A percentile compares a stretch with the other conserved stretches of the same genome.
Conservation (phyloP, 37 sponge, comb jelly and placozoan genomes). For the Dysidea cf. avara region DNA sequence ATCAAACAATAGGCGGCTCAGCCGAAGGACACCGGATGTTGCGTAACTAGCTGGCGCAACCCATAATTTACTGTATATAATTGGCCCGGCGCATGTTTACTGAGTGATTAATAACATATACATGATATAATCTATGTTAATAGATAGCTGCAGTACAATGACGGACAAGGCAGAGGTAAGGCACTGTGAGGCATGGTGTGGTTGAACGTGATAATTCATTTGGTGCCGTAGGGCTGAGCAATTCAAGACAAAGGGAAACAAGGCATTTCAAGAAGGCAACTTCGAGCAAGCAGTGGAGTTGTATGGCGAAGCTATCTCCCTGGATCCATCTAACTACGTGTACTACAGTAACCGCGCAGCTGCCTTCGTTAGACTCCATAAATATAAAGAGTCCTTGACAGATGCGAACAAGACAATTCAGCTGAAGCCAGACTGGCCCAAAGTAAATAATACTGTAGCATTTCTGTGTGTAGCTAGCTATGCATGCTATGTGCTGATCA, state of each 20-base stretch:
- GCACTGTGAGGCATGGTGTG: too few species aligned
- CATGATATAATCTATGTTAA: too few species aligned
- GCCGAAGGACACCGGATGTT: too few species aligned
- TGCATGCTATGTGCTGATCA: too few species aligned
- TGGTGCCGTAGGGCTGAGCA: constrained; percentile 26
- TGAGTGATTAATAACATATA: too few species aligned
- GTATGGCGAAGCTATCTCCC: constrained; percentile 63
- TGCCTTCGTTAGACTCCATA: constrained; percentile 46
- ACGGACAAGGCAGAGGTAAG: too few species aligned
- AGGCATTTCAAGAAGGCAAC: constrained; percentile 39
- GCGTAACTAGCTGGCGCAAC: too few species aligned
- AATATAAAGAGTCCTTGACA: constrained; percentile 44
- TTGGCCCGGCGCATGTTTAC: too few species aligned
- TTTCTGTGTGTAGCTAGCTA: too few species aligned
- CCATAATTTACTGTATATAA: too few species aligned
- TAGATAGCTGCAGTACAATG: too few species aligned
- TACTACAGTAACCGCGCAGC: constrained; percentile 81
- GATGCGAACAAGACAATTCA: constrained; percentile 62
- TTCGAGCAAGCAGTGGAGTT: constrained; percentile 44
- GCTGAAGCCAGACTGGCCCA: constrained; percentile 68
- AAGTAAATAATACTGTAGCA: constrained; percentile 39
- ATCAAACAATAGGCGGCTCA: too few species aligned
- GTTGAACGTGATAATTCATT: background rate
- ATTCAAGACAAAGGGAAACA: constrained; percentile 64
- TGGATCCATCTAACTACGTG: constrained; percentile 63